A percentile compares a stretch with the other conserved stretches of the same genome.
phyloP scores from a whole-genome alignment of 2,113 vertebrate species.

The Delphinapterus leucas region DNA sequence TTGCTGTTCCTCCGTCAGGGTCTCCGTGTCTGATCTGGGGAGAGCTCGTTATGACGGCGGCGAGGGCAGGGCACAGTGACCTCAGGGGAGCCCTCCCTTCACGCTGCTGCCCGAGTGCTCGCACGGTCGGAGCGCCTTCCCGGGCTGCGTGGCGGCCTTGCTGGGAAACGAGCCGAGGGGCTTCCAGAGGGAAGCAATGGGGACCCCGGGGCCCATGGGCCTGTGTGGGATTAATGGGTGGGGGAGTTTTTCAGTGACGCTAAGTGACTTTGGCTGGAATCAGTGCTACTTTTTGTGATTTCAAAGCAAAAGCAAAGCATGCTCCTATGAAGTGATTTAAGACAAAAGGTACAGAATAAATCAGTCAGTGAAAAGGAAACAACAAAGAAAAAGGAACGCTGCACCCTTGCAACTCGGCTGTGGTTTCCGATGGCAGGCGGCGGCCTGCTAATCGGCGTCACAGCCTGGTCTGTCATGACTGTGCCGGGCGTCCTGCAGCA shows the following conservation, averaged over 20 bases:
- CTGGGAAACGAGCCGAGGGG: neutral
- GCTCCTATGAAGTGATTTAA: neutral
- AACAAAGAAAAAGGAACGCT: too few species aligned
- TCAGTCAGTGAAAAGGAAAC: too few species aligned
- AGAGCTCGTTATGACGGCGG: neutral
- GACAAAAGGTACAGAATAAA: neutral
- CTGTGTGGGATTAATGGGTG: rapidly evolving
- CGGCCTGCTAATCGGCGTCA: rapidly evolving
- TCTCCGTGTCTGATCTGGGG: neutral
- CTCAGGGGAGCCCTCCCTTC: neutral
- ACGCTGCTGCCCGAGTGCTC: too few species aligned
- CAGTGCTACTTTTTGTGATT: neutral
- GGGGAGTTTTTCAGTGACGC: neutral
- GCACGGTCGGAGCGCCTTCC: rapidly evolving
- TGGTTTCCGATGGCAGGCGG: neutral
- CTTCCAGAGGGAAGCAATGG: neutral
- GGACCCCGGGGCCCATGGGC: rapidly evolving
- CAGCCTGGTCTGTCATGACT: rapidly evolving
- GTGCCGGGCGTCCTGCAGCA: neutral
- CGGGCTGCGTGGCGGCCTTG: neutral
- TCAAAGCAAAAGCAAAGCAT: neutral
- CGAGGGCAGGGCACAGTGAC: too few species aligned
- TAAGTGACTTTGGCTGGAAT: neutral
- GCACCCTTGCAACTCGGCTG: rapidly evolving
- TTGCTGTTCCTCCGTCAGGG: rapidly evolving